These are phyloP conservation scores for Marisa cornuarietis DNA, from an alignment of 1,140 invertebrate species.

Conservation along the genomic window DNA sequence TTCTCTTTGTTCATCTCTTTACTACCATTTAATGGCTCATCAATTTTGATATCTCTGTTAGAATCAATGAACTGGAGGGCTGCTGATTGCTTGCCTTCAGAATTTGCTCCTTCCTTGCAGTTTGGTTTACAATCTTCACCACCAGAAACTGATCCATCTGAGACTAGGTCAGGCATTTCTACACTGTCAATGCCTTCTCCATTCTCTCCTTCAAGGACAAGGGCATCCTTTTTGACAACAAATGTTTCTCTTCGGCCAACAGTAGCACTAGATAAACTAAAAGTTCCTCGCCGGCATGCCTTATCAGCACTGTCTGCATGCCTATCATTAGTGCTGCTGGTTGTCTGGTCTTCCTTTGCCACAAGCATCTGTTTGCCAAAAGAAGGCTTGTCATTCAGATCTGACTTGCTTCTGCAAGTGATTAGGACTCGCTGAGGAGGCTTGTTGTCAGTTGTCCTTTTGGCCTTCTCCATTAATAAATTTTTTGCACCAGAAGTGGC, in stretches of 20 bases:
- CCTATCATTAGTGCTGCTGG: no score
- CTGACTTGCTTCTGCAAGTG: background rate
- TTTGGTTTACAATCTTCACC: background rate
- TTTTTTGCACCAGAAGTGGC: background rate
- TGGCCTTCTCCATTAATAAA: background rate
- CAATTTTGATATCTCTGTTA: no score
- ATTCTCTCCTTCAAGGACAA: background rate
- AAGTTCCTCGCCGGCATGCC: no score
- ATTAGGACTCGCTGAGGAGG: slow-evolving; percentile 19
- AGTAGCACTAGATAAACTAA: no score
- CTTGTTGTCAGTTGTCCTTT: slow-evolving; percentile 7
- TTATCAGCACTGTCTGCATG: no score
- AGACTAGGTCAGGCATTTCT: slow-evolving; percentile 17
- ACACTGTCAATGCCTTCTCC: slow-evolving; percentile 9
- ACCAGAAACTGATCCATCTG: background rate
- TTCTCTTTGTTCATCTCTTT: no score
- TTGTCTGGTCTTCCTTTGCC: no score
- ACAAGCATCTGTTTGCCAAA: no score
- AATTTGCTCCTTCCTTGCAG: background rate
- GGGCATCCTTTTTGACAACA: slow-evolving; percentile 17
- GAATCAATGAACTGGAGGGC: no score
- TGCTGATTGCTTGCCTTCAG: no score
- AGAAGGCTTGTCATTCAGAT: no score
- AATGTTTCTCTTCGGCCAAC: slow-evolving; percentile 29
- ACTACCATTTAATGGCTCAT: no score